These are phyloP conservation scores for Rallus crepitans DNA, from an alignment of 2,797 vertebrate species.

Conservation along the genomic window DNA sequence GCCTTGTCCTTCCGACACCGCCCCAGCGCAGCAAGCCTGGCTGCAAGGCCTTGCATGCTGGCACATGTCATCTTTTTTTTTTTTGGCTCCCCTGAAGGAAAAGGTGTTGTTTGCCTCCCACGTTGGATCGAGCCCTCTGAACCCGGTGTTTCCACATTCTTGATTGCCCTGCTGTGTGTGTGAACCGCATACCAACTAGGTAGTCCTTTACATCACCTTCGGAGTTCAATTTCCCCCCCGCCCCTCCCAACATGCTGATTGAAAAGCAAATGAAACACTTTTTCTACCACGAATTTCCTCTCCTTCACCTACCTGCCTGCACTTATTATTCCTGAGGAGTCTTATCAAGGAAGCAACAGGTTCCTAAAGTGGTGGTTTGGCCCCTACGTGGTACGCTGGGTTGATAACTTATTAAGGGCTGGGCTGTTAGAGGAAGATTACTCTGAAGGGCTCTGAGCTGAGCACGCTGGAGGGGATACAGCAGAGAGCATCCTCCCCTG, in stretches of 20 bases:
- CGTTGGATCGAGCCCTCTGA: not conserved
- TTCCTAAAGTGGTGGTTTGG: not conserved
- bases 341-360: not conserved
- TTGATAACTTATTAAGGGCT: not conserved
- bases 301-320: not conserved
- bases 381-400: not conserved
- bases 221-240: not conserved
- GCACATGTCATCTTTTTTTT: not conserved
- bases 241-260: not conserved
- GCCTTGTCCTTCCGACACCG: not conserved
- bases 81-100: not conserved
- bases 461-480: not conserved
- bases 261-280: conserved; percentile 43
- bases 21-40: not conserved
- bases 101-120: not conserved
- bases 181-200: not conserved
- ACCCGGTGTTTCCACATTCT: not conserved
- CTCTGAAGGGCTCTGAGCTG: not conserved
- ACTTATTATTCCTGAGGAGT: not conserved
- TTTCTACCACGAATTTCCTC: not conserved
- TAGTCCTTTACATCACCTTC: conserved; percentile 55
- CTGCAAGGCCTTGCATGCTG: not conserved
- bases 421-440: not conserved
- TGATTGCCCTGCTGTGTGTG: not conserved
- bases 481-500: not conserved